Evolutionary conservation across 2,113 vertebrate genomes (phyloP).

Genomic region (Hippocampus zosterae): DNA sequence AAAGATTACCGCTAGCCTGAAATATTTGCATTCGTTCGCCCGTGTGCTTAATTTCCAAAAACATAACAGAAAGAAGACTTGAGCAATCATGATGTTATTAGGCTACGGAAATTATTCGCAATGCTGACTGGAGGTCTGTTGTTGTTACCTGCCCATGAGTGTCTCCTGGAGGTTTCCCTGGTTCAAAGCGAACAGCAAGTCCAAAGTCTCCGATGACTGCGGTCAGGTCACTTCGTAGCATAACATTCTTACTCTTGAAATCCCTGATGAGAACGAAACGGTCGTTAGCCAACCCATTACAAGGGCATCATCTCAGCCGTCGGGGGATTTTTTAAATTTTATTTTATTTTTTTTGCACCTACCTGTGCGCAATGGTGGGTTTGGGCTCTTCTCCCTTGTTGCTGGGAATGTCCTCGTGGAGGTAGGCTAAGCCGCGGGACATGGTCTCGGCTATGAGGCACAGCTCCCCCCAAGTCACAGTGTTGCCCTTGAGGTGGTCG

Average conservation of each 20-base stretch:
- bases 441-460: slow-evolving; percentile 93
- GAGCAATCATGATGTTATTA: too few relatives aligned
- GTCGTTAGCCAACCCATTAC: not conserved
- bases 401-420: slow-evolving; percentile 94
- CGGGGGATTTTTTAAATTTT: too few relatives aligned
- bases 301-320: not conserved
- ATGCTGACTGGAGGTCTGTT: not conserved
- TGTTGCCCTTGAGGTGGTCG: slow-evolving; percentile 93
- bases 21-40: too few relatives aligned
- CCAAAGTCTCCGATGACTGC: slow-evolving; percentile 95
- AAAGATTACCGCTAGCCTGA: too few relatives aligned
- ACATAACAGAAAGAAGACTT: too few relatives aligned
- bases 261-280: slow-evolving; percentile 75
- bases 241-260: slow-evolving; percentile 98
- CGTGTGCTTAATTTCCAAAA: too few relatives aligned
- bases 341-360: not conserved
- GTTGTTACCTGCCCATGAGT: slow-evolving; percentile 90
- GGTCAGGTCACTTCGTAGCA: slow-evolving; percentile 88
- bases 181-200: slow-evolving; percentile 93
- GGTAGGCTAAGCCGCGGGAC: slow-evolving; percentile 91
- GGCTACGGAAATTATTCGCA: not conserved
- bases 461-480: slow-evolving; percentile 91
- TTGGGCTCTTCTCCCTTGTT: slow-evolving; percentile 90
- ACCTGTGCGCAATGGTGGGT: slow-evolving; percentile 97
- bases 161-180: slow-evolving; percentile 93